Conservation (phyloP, 2,888 invertebrate species). For the Gymnoscelis rufifasciata region DNA sequence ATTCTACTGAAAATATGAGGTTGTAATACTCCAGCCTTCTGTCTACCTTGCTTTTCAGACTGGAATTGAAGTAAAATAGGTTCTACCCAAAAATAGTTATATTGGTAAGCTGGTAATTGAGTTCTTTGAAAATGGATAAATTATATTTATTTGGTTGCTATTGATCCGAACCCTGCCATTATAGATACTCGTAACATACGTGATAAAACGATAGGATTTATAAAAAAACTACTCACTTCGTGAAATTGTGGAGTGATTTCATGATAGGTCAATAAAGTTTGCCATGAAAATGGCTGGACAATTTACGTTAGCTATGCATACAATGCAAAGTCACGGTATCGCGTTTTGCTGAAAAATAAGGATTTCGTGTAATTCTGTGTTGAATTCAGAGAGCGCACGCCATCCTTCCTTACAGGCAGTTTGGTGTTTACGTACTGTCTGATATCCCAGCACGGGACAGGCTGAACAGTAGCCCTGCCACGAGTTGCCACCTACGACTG, state of each 20-base stretch:
- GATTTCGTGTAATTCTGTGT: slow-evolving; percentile 19
- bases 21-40: too few species aligned
- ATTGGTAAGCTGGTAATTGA: too few species aligned
- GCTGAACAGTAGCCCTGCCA: slow-evolving; percentile 8
- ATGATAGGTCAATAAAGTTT: slow-evolving; percentile 14
- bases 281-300: slow-evolving; percentile 2
- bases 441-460: slow-evolving; percentile 21
- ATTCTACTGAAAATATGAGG: too few species aligned
- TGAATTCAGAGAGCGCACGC: slow-evolving; percentile 25
- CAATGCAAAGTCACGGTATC: slow-evolving; percentile 17
- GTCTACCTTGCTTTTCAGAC: too few species aligned
- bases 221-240: not conserved
- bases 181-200: too few species aligned
- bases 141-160: too few species aligned
- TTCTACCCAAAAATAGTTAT: too few species aligned
- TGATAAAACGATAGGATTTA: too few species aligned
- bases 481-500: too few species aligned
- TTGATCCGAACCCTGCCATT: too few species aligned
- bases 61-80: too few species aligned
- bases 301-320: slow-evolving; percentile 2
- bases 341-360: slow-evolving; percentile 18
- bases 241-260: slow-evolving; percentile 5
- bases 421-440: slow-evolving; percentile 29
- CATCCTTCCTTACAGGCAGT: slow-evolving; percentile 23
- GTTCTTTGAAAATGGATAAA: too few species aligned